phyloP scores from a whole-genome alignment of 1,140 invertebrate species.

The Bombus affinis region DNA sequence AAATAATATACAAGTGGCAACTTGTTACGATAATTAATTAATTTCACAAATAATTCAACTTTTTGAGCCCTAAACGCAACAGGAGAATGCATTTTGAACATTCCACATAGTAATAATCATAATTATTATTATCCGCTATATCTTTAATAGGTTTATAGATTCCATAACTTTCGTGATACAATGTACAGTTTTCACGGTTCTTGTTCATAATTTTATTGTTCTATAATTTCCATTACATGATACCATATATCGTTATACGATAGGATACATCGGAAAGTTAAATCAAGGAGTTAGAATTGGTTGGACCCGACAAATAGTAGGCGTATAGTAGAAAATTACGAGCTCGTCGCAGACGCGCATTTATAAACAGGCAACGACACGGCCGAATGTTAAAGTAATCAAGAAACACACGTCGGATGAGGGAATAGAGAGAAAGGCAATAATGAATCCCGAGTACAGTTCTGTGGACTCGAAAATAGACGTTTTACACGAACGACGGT shows the following conservation, averaged over 20 bases:
- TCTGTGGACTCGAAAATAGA: conserved; percentile 31
- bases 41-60: neutral
- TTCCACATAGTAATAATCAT: too few relatives aligned
- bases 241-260: too few relatives aligned
- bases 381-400: conserved; percentile 31
- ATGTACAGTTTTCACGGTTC: too few relatives aligned
- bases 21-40: neutral
- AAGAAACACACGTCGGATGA: neutral
- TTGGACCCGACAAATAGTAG: neutral
- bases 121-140: neutral
- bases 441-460: conserved; percentile 34
- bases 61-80: neutral
- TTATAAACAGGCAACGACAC: neutral
- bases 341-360: neutral
- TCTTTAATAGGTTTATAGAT: too few relatives aligned
- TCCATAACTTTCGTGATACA: too few relatives aligned
- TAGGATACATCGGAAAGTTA: neutral
- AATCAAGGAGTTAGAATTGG: neutral
- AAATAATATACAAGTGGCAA: too few relatives aligned
- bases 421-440: conserved; percentile 20
- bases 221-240: neutral
- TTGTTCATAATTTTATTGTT: neutral
- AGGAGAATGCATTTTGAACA: neutral
- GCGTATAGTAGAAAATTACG: neutral
- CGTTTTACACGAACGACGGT: conserved; percentile 19